These are phyloP conservation scores for Ooceraea biroi DNA, from an alignment of 1,140 invertebrate species.

Conservation along the genomic window DNA sequence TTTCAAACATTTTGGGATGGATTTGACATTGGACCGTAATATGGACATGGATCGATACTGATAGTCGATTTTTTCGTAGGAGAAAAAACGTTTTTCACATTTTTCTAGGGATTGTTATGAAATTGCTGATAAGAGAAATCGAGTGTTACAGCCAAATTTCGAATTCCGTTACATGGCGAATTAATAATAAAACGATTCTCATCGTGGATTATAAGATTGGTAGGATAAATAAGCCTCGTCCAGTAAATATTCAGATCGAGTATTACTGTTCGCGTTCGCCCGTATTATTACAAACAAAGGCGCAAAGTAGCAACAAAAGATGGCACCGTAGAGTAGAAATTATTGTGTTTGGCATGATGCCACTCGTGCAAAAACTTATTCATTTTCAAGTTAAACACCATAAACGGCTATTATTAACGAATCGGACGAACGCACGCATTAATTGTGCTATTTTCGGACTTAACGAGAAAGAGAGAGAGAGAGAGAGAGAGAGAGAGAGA, in stretches of 20 bases:
- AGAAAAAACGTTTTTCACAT: constrained; percentile 33
- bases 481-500: too few relatives aligned
- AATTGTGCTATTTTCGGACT: neutral
- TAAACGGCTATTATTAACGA: constrained; percentile 2
- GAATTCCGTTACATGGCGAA: neutral
- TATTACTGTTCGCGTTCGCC: constrained; percentile 52
- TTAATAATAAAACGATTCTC: neutral
- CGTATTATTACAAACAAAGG: constrained; percentile 60
- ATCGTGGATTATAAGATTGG: constrained; percentile 13
- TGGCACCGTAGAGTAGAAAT: constrained; percentile 59
- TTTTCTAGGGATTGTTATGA: neutral
- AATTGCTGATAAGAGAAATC: neutral
- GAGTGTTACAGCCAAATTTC: neutral
- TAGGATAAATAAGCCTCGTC: constrained; percentile 51
- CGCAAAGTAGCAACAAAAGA: constrained; percentile 61
- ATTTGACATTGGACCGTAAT: constrained; percentile 1
- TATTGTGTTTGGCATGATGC: constrained; percentile 64
- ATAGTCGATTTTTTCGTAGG: constrained; percentile 4
- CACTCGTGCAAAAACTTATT: constrained; percentile 58
- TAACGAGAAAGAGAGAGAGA: too few relatives aligned
- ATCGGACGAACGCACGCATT: neutral
- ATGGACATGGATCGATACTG: neutral
- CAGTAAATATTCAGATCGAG: constrained; percentile 61
- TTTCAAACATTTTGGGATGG: neutral
- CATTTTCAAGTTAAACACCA: constrained; percentile 36